Conservation (phyloP, 2,797 vertebrate genomes). For the Basileuterus tristriatus region DNA sequence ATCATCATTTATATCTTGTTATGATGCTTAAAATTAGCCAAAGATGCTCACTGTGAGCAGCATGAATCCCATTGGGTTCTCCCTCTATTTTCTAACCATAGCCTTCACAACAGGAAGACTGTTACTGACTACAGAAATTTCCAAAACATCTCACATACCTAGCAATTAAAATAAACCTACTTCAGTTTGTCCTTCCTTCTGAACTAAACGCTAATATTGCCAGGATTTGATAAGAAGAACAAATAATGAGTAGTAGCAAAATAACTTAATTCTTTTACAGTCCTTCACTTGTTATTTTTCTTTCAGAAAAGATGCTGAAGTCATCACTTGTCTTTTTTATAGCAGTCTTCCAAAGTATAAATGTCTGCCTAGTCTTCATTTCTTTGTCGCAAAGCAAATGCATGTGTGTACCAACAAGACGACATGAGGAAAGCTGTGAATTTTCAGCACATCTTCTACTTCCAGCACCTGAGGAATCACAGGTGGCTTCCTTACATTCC, state of each 20-base stretch:
- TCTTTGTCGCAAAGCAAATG: background rate
- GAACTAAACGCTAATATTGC: background rate
- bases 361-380: background rate
- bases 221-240: background rate
- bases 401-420: background rate
- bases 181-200: background rate
- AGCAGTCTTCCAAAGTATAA: background rate
- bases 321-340: background rate
- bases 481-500: background rate
- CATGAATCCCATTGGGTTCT: background rate
- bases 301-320: background rate
- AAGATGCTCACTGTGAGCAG: background rate
- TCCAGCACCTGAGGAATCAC: background rate
- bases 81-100: background rate
- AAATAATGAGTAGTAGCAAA: background rate
- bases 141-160: background rate
- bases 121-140: background rate
- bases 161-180: background rate
- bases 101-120: background rate
- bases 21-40: background rate
- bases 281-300: background rate
- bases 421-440: background rate
- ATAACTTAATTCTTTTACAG: background rate
- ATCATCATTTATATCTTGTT: slow-evolving; percentile 5
- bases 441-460: background rate